Evolutionary conservation across 2,888 invertebrate species (phyloP).

Genomic region (Coecobrya sp.): DNA sequence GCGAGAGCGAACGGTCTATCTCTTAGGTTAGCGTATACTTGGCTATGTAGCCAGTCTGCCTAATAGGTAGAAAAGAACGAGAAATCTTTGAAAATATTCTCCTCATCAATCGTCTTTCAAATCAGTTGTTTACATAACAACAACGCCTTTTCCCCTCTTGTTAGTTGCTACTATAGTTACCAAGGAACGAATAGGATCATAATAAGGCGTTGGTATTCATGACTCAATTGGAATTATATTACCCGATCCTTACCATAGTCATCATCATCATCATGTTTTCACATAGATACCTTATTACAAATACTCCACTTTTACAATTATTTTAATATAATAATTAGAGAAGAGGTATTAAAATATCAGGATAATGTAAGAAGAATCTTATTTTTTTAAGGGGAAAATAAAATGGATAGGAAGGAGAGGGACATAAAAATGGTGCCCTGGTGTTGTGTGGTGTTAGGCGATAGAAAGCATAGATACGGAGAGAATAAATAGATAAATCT

Average conservation of each 20-base stretch:
- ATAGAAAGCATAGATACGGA: constrained; percentile 15
- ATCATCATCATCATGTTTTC: too few relatives aligned
- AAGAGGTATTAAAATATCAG: neutral
- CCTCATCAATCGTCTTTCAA: constrained; percentile 38
- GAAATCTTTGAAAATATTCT: neutral
- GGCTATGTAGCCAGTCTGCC: neutral
- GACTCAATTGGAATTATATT: constrained; percentile 3
- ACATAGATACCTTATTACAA: too few relatives aligned
- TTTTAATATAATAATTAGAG: constrained; percentile 7
- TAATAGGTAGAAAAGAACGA: neutral
- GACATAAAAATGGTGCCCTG: neutral
- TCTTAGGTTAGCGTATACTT: constrained; percentile 25
- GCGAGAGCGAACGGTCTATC: neutral
- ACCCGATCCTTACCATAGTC: neutral
- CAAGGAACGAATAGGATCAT: neutral
- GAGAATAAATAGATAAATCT: neutral
- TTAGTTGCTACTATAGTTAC: neutral
- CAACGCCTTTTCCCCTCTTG: constrained; percentile 13
- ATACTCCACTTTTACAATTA: too few relatives aligned
- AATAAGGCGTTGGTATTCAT: constrained; percentile 5
- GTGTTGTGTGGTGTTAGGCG: constrained; percentile 24
- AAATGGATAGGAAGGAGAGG: neutral
- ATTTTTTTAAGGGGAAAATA: neutral
- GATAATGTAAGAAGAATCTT: neutral
- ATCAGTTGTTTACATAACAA: constrained; percentile 23